Evolutionary conservation across 2,888 invertebrate genomes (phyloP).

Genomic region (Arrhopalites spinosus): DNA sequence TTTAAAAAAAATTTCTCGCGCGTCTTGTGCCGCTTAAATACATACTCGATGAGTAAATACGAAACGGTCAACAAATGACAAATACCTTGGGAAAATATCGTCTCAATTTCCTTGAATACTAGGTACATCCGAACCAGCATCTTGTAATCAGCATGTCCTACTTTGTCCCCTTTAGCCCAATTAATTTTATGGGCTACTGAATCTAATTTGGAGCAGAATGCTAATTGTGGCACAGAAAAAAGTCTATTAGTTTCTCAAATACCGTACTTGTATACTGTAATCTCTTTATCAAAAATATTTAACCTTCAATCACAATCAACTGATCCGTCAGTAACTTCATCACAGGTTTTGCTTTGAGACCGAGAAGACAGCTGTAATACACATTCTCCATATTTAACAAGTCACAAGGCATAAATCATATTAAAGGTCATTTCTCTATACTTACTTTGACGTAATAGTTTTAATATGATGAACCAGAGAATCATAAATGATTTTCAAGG

Average conservation of each 20-base stretch:
- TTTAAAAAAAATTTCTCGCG: no score
- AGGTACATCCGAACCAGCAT: conserved; percentile 43
- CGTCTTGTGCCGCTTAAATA: no score
- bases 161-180: conserved; percentile 38
- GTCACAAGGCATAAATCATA: no score
- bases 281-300: no score
- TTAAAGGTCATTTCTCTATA: no score
- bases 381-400: background rate
- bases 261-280: no score
- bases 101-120: conserved; percentile 50
- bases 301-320: conserved; percentile 50
- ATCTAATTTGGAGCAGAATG: conserved; percentile 48
- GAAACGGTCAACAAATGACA: no score
- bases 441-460: conserved; percentile 70
- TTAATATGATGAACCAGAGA: conserved; percentile 76
- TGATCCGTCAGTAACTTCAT: conserved; percentile 66
- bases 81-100: conserved; percentile 48
- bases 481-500: conserved; percentile 74
- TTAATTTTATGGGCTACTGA: conserved; percentile 13
- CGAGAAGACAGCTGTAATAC: conserved; percentile 72
- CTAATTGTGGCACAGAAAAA: no score
- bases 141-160: conserved; percentile 40
- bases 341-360: conserved; percentile 71
- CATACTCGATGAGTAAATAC: no score
- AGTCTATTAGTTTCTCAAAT: no score